Percentiles rank a stretch among this genome's conserved stretches.
phyloP scores from a whole-genome alignment of 2,888 invertebrate genomes.

The Orgyia antiqua region DNA sequence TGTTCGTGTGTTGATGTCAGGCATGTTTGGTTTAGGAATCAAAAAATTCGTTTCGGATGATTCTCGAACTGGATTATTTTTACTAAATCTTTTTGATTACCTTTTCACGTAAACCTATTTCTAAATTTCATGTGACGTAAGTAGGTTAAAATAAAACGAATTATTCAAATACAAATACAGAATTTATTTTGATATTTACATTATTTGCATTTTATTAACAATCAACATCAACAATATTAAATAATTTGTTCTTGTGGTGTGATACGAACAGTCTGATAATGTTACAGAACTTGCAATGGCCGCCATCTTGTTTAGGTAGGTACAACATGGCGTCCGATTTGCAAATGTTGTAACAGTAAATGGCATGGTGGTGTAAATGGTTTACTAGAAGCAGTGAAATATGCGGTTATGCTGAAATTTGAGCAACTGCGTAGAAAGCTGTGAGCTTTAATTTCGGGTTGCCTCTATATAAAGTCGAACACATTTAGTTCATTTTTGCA shows the following conservation, averaged over 20 bases:
- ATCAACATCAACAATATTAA: conserved; percentile 88
- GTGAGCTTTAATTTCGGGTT: conserved; percentile 65
- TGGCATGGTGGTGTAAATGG: conserved; percentile 54
- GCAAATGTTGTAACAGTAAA: conserved; percentile 56
- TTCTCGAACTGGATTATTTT: no score
- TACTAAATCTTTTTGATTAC: no score
- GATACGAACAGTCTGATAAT: conserved; percentile 67
- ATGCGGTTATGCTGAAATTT: conserved; percentile 55
- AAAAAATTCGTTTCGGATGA: no score
- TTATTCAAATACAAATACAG: conserved; percentile 83
- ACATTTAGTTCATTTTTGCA: conserved; percentile 1
- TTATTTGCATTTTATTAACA: conserved; percentile 88
- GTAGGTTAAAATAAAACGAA: conserved; percentile 55
- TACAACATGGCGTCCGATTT: conserved; percentile 33
- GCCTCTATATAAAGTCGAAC: conserved; percentile 31
- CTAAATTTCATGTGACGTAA: no score
- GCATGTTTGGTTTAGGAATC: no score
- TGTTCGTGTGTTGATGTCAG: no score
- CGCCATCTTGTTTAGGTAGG: conserved; percentile 35
- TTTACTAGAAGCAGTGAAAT: conserved; percentile 64
- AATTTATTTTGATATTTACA: conserved; percentile 85
- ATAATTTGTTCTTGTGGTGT: conserved; percentile 77
- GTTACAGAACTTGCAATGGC: conserved; percentile 48
- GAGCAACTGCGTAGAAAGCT: conserved; percentile 74
- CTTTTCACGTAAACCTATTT: no score